Percentiles rank a stretch among this genome's conserved stretches.
Conservation (phyloP, 2,797 vertebrate species). For the Alauda arvensis region DNA sequence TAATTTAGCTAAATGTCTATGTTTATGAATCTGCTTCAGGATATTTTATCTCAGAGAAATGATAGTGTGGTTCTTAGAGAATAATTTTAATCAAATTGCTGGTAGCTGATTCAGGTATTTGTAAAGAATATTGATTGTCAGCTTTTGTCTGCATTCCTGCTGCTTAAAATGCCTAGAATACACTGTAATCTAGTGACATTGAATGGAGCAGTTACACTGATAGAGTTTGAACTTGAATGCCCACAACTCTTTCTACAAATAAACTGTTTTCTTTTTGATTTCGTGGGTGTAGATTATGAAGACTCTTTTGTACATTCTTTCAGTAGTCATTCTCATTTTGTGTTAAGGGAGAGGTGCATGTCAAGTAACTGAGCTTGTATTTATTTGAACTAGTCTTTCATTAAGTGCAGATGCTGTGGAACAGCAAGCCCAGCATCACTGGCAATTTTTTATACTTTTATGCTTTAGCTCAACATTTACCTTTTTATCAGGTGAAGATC, state of each 20-base stretch:
- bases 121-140: not conserved
- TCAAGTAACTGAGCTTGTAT: not conserved
- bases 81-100: constrained; percentile 28
- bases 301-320: not conserved
- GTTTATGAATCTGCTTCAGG: not conserved
- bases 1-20: not conserved
- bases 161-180: not conserved
- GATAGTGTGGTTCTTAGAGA: not conserved
- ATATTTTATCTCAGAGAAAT: not conserved
- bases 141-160: not conserved
- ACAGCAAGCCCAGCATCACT: not conserved
- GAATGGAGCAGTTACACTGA: not conserved
- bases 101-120: not conserved
- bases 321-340: not conserved
- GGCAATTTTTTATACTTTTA: not conserved
- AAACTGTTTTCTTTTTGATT: not conserved
- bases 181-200: not conserved
- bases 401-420: not conserved
- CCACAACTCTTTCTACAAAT: not conserved
- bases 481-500: not conserved
- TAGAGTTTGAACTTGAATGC: not conserved
- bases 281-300: not conserved
- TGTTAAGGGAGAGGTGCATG: not conserved
- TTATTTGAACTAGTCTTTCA: not conserved
- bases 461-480: not conserved